A percentile compares a stretch with the other conserved stretches of the same genome.
Conservation (phyloP, 2,888 invertebrate genomes). For the Drosophila dives region DNA sequence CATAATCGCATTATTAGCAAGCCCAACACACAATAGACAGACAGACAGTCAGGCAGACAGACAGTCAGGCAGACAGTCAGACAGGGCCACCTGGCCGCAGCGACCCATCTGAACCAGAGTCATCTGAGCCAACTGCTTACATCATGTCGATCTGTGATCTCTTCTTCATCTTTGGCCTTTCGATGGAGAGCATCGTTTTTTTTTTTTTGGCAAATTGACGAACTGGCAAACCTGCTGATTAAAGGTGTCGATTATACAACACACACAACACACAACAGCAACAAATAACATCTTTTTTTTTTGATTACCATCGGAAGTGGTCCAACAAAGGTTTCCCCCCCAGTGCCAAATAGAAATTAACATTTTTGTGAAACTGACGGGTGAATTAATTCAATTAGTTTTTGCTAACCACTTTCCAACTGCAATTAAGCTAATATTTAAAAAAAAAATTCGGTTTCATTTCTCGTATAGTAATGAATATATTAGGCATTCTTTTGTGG, state of each 20-base stretch:
- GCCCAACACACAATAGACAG: conserved; percentile 22
- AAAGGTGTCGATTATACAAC: conserved; percentile 32
- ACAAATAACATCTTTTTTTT: not conserved
- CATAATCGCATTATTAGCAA: conserved; percentile 74
- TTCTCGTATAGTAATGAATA: not conserved
- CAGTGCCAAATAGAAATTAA: conserved; percentile 21
- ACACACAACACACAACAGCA: not conserved
- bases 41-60: not conserved
- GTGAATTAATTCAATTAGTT: conserved; percentile 10
- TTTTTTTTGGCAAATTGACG: not conserved
- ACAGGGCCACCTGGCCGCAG: conserved; percentile 21
- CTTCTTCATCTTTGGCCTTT: conserved; percentile 2
- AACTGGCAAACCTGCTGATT: conserved; percentile 8
- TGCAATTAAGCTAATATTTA: not conserved
- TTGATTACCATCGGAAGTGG: conserved; percentile 10
- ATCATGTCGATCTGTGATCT: conserved; percentile 8
- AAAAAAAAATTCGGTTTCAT: not conserved
- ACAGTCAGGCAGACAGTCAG: conserved; percentile 25
- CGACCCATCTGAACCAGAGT: conserved; percentile 20
- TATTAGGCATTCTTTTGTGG: not conserved
- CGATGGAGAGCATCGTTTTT: conserved; percentile 5
- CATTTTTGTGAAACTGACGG: conserved; percentile 6
- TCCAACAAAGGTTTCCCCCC: conserved; percentile 9
- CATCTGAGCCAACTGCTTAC: conserved; percentile 2
- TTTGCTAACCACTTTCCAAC: conserved; percentile 9